Evolutionary conservation across 2,797 vertebrate genomes (phyloP).

Genomic region (Menidia menidia): DNA sequence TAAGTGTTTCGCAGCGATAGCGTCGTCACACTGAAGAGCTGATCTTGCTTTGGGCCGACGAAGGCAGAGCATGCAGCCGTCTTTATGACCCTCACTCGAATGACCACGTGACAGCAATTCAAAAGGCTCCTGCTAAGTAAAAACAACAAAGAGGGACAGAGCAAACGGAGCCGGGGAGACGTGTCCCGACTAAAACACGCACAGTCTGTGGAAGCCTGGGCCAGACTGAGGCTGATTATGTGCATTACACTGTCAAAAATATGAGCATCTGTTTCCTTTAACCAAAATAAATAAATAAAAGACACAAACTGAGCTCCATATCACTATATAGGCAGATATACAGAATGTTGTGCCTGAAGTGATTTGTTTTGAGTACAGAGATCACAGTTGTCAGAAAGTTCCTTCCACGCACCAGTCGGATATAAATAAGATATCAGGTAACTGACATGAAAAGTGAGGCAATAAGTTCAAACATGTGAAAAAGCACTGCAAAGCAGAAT

Average conservation of each 20-base stretch:
- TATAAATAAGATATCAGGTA: slow-evolving; percentile 2
- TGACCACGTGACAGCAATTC: slow-evolving; percentile 26
- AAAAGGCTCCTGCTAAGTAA: slow-evolving; percentile 25
- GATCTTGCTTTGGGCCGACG: slow-evolving; percentile 13
- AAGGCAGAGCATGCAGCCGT: slow-evolving; percentile 6
- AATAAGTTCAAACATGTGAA: neutral
- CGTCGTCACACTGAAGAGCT: slow-evolving; percentile 10
- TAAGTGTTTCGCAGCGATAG: slow-evolving; percentile 3
- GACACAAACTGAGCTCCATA: neutral
- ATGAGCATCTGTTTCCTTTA: slow-evolving; percentile 2
- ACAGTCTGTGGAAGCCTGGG: neutral
- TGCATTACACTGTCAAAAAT: slow-evolving; percentile 5
- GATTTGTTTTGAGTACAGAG: neutral
- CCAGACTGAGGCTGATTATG: slow-evolving; percentile 16
- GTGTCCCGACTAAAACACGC: slow-evolving; percentile 6
- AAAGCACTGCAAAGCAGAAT: neutral
- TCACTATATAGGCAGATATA: neutral
- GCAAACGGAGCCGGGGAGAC: slow-evolving; percentile 28
- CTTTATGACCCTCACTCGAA: slow-evolving; percentile 6
- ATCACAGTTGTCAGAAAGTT: neutral
- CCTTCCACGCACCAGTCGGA: neutral
- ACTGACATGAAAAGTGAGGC: neutral
- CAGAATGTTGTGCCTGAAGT: neutral
- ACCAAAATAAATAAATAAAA: neutral
- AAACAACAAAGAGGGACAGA: slow-evolving; percentile 36